Base-by-base conservation (phyloP, 2,113 vertebrate genomes). In the Kryptolebias marmoratus region DNA sequence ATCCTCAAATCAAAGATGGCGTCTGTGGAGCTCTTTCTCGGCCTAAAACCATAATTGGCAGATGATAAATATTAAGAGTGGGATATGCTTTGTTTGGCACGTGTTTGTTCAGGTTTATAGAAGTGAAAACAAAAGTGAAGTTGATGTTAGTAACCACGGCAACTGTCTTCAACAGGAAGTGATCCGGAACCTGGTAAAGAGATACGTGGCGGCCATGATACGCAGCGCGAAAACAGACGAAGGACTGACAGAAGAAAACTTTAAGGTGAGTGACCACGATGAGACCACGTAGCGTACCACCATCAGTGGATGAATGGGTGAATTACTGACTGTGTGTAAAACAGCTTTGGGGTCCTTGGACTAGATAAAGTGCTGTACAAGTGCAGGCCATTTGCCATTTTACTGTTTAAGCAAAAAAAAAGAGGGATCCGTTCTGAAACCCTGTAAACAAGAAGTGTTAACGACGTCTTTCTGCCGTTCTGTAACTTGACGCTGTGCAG, bases 151-250 rank as follows among this genome's bases (percentile, higher is more conserved):
- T 65, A 65, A 60, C 15, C n/a, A 79, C 49, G 31, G 32, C 2
- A 11, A 72, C 68, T 68, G 45, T 83, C 58, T 28, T n/a, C 62
- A 69, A 75, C 91, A 98, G 97, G 97, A 98, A 91, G 97, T 98
- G 86, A 98, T 98, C 85, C 93, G 96, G 54, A 97, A 85, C 92
- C 94, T 98, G 88, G 97, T 98, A 86, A 98, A 98, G 91, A 90
- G 97, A 67, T 98, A 98, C 0, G 95, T 98, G 11, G 97, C 97
- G 44, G 97, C 97, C 73, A 98, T 98, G 97, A 97, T 98, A 80
- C 94, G 97, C 86, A 98, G 96, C 80, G 96, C 96, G 65, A 98
- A 98, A 94, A 97, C 95, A 28, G 97, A 96, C 0, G 97, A 98
- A 82, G 97, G 97, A 1, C 92, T 98, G 84, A 98, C 97, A 0